These are phyloP conservation scores for Drosophila borealis DNA, from an alignment of 2,888 invertebrate species.

Conservation along the genomic window DNA sequence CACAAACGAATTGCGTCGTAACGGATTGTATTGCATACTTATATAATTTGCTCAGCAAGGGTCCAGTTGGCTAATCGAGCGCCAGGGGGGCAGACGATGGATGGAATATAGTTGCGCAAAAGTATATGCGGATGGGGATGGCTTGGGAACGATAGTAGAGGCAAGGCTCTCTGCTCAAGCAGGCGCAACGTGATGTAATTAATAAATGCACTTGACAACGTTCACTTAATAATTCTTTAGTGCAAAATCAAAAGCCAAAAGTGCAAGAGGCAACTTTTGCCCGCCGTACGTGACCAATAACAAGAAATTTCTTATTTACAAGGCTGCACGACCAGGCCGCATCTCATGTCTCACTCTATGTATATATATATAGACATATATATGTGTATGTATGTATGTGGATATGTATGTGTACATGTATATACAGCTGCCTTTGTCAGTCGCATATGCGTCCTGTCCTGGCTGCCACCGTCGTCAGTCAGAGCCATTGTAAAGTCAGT, in stretches of 20 bases:
- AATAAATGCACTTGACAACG: slow-evolving; percentile 79
- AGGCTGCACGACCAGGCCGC: slow-evolving; percentile 28
- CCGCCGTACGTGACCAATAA: slow-evolving; percentile 76
- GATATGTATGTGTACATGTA: slow-evolving; percentile 13
- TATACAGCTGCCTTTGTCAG: slow-evolving; percentile 19
- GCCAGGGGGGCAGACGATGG: too few relatives aligned
- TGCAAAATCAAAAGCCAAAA: slow-evolving; percentile 65
- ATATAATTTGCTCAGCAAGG: too few relatives aligned
- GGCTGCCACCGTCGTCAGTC: slow-evolving; percentile 33
- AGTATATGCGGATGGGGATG: background rate
- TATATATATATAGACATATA: background rate
- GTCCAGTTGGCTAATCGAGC: too few relatives aligned
- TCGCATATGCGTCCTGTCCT: slow-evolving; percentile 2
- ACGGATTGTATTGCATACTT: too few relatives aligned
- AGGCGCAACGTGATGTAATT: slow-evolving; percentile 57
- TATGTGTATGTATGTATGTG: background rate
- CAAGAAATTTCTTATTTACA: slow-evolving; percentile 65
- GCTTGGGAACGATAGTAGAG: background rate
- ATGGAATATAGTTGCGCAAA: background rate
- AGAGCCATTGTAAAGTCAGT: slow-evolving; percentile 76
- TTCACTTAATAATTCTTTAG: slow-evolving; percentile 75
- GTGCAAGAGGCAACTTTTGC: slow-evolving; percentile 73
- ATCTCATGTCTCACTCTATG: slow-evolving; percentile 10
- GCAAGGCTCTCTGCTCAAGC: background rate
- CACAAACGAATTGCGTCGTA: too few relatives aligned